Evolutionary conservation across 2,888 invertebrate species (phyloP), one percentile per base, ranked within the genome.

Genomic region (Orgyia antiqua): DNA sequence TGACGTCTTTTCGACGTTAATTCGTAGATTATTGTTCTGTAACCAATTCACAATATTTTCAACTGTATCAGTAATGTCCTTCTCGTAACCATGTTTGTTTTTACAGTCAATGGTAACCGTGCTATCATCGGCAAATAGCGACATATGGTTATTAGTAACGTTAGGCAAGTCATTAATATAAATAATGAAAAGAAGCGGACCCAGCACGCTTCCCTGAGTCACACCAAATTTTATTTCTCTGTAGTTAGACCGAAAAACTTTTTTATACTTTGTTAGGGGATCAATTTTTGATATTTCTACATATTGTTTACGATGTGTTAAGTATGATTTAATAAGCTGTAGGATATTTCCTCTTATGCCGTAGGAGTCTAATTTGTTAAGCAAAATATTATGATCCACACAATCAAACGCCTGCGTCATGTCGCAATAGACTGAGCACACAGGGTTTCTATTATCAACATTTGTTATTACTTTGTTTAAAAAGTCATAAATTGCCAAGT

Each of bases 281-380:
- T n/a, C n/a, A n/a, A n/a, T n/a, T n/a, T n/a, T n/a, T n/a, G n/a
- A n/a, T n/a, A n/a, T n/a, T n/a, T n/a, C n/a, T n/a, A n/a, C n/a
- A n/a, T n/a, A n/a, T n/a, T n/a, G n/a, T n/a, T n/a, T n/a, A n/a
- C n/a, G n/a, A n/a, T n/a, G n/a, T n/a, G n/a, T n/a, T n/a, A n/a
- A n/a, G n/a, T n/a, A n/a, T n/a, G n/a, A 23, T 23, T 23, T 5
- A 3, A 25, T 25, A 3, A 13, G 3, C 23, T 31, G 18, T 27
- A 36, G 41, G 9, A 28, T 11, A 9, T 11, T 23, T 1, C 10
- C 29, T 24, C 11, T 4, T 11, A 12, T 8, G 2, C 13, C 24
- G 3, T 23, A 23, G 7, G 4, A 10, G 10, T 23, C 2, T 3
- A 23, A 8, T 10, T 23, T 23, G 8, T 10, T 24, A 6, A 24